These are phyloP conservation scores for Stenichneumon culpator DNA, from an alignment of 2,888 invertebrate species.

Conservation along the genomic window DNA sequence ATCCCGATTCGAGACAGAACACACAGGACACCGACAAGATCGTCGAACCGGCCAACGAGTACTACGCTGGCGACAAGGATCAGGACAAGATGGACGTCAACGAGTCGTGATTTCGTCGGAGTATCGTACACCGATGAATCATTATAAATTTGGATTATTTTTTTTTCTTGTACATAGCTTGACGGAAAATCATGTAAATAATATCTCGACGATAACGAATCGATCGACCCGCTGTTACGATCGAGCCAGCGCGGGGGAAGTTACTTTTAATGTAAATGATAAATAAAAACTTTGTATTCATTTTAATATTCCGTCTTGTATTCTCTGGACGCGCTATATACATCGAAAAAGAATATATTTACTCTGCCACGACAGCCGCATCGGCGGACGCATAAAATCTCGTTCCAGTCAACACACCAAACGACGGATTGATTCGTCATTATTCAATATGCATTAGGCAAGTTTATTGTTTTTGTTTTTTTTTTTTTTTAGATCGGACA, in stretches of 20 bases:
- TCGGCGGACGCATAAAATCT: neutral
- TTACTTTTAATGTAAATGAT: constrained; percentile 18
- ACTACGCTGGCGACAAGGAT: constrained; percentile 96
- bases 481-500: constrained; percentile 73
- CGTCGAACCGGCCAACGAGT: constrained; percentile 94
- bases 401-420: neutral
- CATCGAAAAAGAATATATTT: neutral
- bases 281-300: constrained; percentile 52
- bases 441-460: constrained; percentile 77
- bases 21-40: constrained; percentile 93
- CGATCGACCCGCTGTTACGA: too few relatives aligned
- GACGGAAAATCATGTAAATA: neutral
- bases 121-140: neutral
- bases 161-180: neutral
- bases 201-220: neutral
- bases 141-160: neutral
- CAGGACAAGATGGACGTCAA: constrained; percentile 91
- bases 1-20: constrained; percentile 93
- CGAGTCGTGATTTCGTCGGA: constrained; percentile 79
- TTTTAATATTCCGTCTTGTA: constrained; percentile 18
- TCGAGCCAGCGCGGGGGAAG: too few relatives aligned
- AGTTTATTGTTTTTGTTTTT: constrained; percentile 79
- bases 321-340: constrained; percentile 6
- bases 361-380: too few relatives aligned
- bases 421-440: neutral